Base-by-base conservation (phyloP, 1,140 invertebrate species). In the Melitaea cinxia region DNA sequence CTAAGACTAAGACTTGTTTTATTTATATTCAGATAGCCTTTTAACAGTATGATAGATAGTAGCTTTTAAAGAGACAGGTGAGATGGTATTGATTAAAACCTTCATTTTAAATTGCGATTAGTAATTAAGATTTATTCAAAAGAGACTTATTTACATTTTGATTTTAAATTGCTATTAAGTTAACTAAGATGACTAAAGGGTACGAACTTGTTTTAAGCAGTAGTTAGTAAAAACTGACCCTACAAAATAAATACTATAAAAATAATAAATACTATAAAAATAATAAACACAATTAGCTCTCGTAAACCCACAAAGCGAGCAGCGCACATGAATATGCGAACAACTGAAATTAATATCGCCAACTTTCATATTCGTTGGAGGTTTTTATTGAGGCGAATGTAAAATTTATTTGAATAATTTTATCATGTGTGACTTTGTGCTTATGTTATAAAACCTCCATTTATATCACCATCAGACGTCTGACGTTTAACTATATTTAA, bases 311-410 rank as follows among this genome's bases (percentile, higher is more conserved):
- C 53, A 42, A 63, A 63, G 42, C 53, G 61, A 28, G 28, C 61
- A 54, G 53, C 42, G 58, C 50, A 62, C 63, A 70, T 65, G 55
- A 54, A 70, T 62, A 70, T 66, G 54, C 68, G 68, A 70, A 62
- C 54, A 70, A 67, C 69, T 59, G 69, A 71, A 71, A 63, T 71
- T 67, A 71, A 71, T 64, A 71, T 57, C 56, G 50, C 28, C 49
- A 67, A 71, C 59, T 67, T 63, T 67, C 37, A 58, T 63, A 67
- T 58, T 63, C 56, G 54, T 24, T 26, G 42, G 53, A 64, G 62
- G 45, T 57, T 65, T 65, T 65, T 65, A 65, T 65, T 57, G 62
- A 57, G 45, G 62, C 62, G 21, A 65, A 65, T 65, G 62, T 65
- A 65, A 57, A 65, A 57, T 65, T 65, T 65, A 65, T 65, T 65